phyloP scores from a whole-genome alignment of 2,888 invertebrate genomes.

The Drosophila atripex region DNA sequence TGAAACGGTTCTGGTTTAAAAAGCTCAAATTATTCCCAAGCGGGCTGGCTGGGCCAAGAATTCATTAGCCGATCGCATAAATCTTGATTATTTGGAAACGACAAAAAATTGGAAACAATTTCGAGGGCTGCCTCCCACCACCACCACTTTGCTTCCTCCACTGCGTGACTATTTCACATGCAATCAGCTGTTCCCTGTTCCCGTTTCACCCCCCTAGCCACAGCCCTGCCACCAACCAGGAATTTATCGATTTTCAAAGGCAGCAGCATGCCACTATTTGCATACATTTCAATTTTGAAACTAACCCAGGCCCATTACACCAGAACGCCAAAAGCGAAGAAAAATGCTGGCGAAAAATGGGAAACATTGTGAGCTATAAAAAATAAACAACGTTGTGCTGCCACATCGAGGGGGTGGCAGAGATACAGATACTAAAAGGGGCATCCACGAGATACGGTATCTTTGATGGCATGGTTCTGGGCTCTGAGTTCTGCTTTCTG shows the following conservation, averaged over 20 bases:
- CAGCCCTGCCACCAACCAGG: constrained; percentile 4
- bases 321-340: constrained; percentile 13
- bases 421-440: constrained; percentile 34
- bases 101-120: constrained; percentile 19
- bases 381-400: constrained; percentile 31
- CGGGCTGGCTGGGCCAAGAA: constrained; percentile 1
- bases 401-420: constrained; percentile 2
- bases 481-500: too few relatives aligned
- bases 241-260: constrained; percentile 66
- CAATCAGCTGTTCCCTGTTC: constrained; percentile 65
- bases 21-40: neutral
- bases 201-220: constrained; percentile 1
- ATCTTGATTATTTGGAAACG: constrained; percentile 55
- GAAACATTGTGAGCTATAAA: constrained; percentile 21
- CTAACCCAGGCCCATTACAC: constrained; percentile 42
- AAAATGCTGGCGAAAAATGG: constrained; percentile 23
- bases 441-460: constrained; percentile 66
- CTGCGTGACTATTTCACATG: constrained; percentile 37
- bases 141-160: neutral
- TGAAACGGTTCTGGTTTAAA: constrained; percentile 18
- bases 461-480: constrained; percentile 24
- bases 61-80: constrained; percentile 51
- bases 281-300: constrained; percentile 52
- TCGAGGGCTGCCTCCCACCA: constrained; percentile 1
- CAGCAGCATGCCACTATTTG: constrained; percentile 46